Evolutionary conservation across 2,888 invertebrate genomes (phyloP), one percentile per base, ranked within the genome.

Genomic region (Oxystoma pomonae): DNA sequence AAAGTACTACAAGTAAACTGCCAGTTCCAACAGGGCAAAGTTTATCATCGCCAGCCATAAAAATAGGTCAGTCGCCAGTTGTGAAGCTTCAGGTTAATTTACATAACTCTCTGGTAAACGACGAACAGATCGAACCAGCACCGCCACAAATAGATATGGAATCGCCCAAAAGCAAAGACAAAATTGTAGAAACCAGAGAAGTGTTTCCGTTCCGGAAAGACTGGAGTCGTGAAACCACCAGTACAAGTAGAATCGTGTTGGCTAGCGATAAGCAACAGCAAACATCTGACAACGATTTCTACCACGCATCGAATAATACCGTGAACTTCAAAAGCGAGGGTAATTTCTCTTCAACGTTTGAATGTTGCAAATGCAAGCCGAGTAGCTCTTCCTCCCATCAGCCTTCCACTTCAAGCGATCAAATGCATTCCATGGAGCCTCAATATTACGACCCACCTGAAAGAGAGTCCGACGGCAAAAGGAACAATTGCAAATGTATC

Each of bases 231-330:
- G 20, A 59, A 16, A 20, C 57, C 35, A 50, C 20, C 18, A 59
- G 51, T 61, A 20, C 21, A 21, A 62, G 59, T 20, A 66, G 59
- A 64, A 51, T 62, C 7, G 58, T 66, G 9, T 18, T 57, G 1
- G 53, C 66, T 7, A 66, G 59, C 50, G 67, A 69, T 56, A 68
- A 69, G 57, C 67, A 17, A 1, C 67, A 67, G 55, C 68, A 69
- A 64, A 69, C 69, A 5, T 69, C 69, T 9, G 66, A 69, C 19
- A 66, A 67, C 55, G 61, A 66, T 49, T 52, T 69, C 52, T 65
- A 58, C 55, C 58, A 56, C 5, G 49, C 60, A 16, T 55, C 62
- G 1, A 53, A 21, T 20, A 59, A 58, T n/a, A 53, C 53, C 5
- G 53, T 53, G 5, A 53, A 19, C 17, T 53, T 53, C n/a, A 3